Percentiles rank a stretch among this genome's conserved stretches.
phyloP scores from a whole-genome alignment of 2,113 vertebrate genomes.

The Otis tarda region DNA sequence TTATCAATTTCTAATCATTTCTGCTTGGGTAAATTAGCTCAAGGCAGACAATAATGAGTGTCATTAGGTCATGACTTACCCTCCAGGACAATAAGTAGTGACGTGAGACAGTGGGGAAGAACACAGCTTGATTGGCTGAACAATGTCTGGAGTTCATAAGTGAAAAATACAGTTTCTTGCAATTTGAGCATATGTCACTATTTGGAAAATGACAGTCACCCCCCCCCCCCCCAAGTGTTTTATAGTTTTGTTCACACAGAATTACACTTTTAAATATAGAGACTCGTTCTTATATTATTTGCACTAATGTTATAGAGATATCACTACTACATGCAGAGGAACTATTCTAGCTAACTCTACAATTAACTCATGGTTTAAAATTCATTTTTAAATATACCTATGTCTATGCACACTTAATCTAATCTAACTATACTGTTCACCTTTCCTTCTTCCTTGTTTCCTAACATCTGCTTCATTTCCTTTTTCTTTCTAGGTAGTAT shows the following conservation, averaged over 20 bases:
- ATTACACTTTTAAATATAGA: neutral
- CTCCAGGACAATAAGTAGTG: neutral
- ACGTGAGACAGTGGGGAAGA: neutral
- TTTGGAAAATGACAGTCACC: neutral
- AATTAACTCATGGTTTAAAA: neutral
- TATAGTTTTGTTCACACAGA: neutral
- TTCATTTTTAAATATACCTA: neutral
- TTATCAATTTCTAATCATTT: neutral
- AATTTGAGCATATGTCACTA: neutral
- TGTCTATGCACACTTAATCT: neutral
- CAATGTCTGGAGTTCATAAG: neutral
- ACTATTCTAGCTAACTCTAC: neutral
- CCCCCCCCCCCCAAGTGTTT: neutral
- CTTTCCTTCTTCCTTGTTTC: neutral
- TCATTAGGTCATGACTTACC: neutral
- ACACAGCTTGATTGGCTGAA: neutral
- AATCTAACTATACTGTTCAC: neutral
- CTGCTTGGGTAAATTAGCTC: neutral
- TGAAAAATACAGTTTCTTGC: neutral
- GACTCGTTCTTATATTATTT: neutral
- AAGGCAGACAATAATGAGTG: neutral
- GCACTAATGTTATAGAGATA: neutral
- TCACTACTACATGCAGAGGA: neutral
- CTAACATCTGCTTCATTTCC: neutral
- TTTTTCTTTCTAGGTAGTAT: neutral